Conservation (phyloP, 2,113 vertebrate genomes). For the Nansenia antarctica region DNA sequence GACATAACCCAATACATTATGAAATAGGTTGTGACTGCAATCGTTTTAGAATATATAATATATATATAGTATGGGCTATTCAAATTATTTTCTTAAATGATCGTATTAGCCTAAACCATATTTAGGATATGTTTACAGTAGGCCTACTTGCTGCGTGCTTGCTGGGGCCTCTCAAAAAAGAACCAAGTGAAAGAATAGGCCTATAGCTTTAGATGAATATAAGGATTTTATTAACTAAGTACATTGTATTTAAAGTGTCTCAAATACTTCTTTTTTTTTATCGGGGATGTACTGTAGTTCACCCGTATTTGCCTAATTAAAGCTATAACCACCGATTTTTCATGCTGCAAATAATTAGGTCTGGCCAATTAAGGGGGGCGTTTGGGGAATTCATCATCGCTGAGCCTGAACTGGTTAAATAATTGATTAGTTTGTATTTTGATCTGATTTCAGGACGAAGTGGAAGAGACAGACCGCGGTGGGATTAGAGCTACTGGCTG, state of each 20-base stretch:
- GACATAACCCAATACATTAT: slow-evolving; percentile 18
- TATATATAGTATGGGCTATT: too few species aligned
- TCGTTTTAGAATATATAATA: background rate
- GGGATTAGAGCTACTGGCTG: slow-evolving; percentile 92
- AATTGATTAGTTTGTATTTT: slow-evolving; percentile 70
- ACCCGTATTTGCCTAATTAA: slow-evolving; percentile 53
- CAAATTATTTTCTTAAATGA: background rate
- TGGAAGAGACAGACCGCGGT: slow-evolving; percentile 97
- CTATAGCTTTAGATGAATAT: background rate
- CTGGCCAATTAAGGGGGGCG: slow-evolving; percentile 61
- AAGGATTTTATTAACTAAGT: background rate
- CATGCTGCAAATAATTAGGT: slow-evolving; percentile 60
- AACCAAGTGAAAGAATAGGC: background rate
- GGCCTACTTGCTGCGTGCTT: too few species aligned
- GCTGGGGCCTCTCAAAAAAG: background rate
- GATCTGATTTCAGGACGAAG: slow-evolving; percentile 85
- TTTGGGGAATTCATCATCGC: slow-evolving; percentile 58
- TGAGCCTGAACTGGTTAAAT: slow-evolving; percentile 57
- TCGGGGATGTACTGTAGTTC: background rate
- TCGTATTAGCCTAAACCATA: background rate
- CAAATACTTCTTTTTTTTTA: too few species aligned
- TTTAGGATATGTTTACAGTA: background rate
- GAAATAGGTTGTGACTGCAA: background rate
- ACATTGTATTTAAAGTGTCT: background rate
- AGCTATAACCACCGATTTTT: slow-evolving; percentile 36